These are phyloP conservation scores for Cantharis rustica DNA, from an alignment of 2,888 invertebrate species.

Conservation along the genomic window DNA sequence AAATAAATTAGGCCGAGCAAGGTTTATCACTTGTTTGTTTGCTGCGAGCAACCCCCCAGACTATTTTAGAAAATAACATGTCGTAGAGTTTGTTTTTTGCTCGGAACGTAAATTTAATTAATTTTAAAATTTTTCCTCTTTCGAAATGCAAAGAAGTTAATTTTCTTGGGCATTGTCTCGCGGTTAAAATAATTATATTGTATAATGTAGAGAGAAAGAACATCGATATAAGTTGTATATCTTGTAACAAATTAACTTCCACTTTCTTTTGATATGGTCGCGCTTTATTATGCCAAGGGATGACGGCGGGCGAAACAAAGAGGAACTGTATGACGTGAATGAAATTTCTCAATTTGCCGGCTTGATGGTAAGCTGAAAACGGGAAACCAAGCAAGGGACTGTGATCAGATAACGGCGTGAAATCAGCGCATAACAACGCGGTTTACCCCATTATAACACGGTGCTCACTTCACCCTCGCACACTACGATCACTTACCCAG, in stretches of 20 bases:
- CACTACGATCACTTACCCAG: constrained; percentile 37
- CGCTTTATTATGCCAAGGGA: no score
- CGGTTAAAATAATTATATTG: constrained; percentile 4
- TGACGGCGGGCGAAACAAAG: neutral
- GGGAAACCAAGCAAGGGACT: constrained; percentile 43
- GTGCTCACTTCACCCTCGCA: constrained; percentile 43
- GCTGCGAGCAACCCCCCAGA: neutral
- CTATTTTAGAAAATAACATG: neutral
- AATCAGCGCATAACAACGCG: constrained; percentile 58
- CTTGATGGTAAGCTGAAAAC: constrained; percentile 41
- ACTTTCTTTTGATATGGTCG: neutral
- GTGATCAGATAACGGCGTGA: constrained; percentile 56
- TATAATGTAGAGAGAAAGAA: neutral
- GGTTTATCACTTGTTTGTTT: neutral
- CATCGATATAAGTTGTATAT: constrained; percentile 2
- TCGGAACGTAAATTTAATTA: neutral
- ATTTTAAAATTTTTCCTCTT: neutral
- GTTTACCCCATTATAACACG: constrained; percentile 57
- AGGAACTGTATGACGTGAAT: neutral
- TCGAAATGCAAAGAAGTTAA: neutral
- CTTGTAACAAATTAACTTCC: constrained; percentile 1
- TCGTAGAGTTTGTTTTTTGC: neutral
- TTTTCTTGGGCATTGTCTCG: neutral
- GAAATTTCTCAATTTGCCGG: neutral
- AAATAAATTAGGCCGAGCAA: neutral